Conservation (phyloP, 2,888 invertebrate genomes). For the Brachyopa scutellaris region DNA sequence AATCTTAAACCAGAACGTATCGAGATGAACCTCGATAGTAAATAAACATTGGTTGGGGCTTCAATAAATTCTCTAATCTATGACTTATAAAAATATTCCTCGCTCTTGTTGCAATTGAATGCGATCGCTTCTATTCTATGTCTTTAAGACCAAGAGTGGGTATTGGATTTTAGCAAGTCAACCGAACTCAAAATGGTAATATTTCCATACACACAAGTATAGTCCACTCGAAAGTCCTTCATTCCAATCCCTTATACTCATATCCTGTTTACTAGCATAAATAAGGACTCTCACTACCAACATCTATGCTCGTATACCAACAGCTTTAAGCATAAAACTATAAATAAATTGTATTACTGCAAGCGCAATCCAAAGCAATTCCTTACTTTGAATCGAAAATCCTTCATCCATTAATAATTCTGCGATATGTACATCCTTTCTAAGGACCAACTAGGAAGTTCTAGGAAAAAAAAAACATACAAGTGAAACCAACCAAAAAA, state of each 20-base stretch:
- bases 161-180: too few relatives aligned
- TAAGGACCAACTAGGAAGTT: slow-evolving; percentile 13
- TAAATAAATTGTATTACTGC: slow-evolving; percentile 71
- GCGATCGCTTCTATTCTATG: too few relatives aligned
- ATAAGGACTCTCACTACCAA: slow-evolving; percentile 15
- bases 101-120: slow-evolving; percentile 1
- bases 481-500: neutral
- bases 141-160: too few relatives aligned
- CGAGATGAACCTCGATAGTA: too few relatives aligned
- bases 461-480: neutral
- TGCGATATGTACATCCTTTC: slow-evolving; percentile 64
- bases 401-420: slow-evolving; percentile 71
- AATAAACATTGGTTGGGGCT: neutral
- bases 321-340: slow-evolving; percentile 58
- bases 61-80: neutral
- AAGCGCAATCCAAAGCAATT: slow-evolving; percentile 51
- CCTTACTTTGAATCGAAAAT: slow-evolving; percentile 70
- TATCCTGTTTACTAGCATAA: slow-evolving; percentile 8
- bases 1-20: too few relatives aligned
- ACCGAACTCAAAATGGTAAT: slow-evolving; percentile 33
- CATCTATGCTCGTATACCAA: neutral
- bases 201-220: neutral
- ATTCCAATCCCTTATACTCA: slow-evolving; percentile 15
- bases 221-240: slow-evolving; percentile 5
- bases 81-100: neutral